Percentiles rank a stretch among this genome's conserved stretches.
phyloP scores from a whole-genome alignment of 2,888 invertebrate genomes.

The Andricus curvator region DNA sequence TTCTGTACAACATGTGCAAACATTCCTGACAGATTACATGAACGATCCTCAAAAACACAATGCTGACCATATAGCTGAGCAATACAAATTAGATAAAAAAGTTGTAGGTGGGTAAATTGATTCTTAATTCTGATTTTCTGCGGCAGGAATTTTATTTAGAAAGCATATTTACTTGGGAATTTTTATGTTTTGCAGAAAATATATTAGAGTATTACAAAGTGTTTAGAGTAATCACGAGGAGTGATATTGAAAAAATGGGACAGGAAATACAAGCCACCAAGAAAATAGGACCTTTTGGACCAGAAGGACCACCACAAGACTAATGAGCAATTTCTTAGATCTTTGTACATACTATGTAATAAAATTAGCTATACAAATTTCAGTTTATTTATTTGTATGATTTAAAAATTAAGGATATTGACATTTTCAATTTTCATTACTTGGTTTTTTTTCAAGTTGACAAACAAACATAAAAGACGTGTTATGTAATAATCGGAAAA shows the following conservation, averaged over 20 bases:
- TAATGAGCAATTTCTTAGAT: background rate
- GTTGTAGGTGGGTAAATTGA: slow-evolving; percentile 79
- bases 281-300: background rate
- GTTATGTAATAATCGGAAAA: no score
- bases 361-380: slow-evolving; percentile 26
- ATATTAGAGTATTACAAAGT: slow-evolving; percentile 85
- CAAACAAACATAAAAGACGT: no score
- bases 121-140: background rate
- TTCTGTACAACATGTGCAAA: slow-evolving; percentile 83
- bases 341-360: background rate
- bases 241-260: slow-evolving; percentile 16
- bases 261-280: background rate
- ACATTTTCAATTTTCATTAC: no score
- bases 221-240: slow-evolving; percentile 77
- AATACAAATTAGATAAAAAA: slow-evolving; percentile 84
- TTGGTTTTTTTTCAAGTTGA: no score
- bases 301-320: background rate
- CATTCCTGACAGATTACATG: slow-evolving; percentile 84
- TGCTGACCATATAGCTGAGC: slow-evolving; percentile 82
- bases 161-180: background rate
- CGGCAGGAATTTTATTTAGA: background rate
- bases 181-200: slow-evolving; percentile 70
- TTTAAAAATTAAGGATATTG: background rate
- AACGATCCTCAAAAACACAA: slow-evolving; percentile 82
- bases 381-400: background rate